Percentiles rank a stretch among this genome's conserved stretches.
Conservation (phyloP, 37 sponge, comb jelly and placozoan species). For the Beroe ovata region DNA sequence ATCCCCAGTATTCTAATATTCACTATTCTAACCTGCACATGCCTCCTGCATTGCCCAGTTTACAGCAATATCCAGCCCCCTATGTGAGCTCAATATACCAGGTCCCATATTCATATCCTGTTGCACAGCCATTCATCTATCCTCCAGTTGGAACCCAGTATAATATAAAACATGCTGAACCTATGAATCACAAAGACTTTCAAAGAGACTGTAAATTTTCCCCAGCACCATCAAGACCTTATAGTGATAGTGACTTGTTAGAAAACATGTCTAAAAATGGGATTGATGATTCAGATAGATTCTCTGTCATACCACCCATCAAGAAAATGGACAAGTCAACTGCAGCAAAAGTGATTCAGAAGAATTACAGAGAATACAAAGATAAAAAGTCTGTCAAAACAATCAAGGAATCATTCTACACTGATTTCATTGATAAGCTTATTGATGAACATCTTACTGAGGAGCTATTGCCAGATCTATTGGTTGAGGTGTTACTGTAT, state of each 20-base stretch:
- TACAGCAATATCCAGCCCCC: neutral
- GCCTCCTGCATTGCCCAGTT: neutral
- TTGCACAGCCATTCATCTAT: too few species aligned
- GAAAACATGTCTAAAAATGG: neutral
- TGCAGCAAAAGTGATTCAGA: constrained; percentile 8
- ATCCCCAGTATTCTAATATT: neutral
- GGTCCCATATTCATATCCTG: neutral
- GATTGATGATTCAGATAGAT: neutral
- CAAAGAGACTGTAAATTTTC: constrained; percentile 33
- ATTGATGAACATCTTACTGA: constrained; percentile 49
- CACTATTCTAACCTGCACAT: neutral
- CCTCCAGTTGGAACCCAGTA: neutral
- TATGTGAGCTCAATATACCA: neutral
- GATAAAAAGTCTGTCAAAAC: neutral
- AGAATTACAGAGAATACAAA: neutral
- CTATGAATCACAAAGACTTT: neutral
- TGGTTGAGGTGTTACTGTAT: constrained; percentile 44
- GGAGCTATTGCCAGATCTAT: constrained; percentile 40
- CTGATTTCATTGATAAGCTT: constrained; percentile 22
- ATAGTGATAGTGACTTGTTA: constrained; percentile 38
- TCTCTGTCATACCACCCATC: constrained; percentile 16
- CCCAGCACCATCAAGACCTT: constrained; percentile 15
- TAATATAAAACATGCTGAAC: neutral
- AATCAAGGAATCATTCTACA: constrained; percentile 29
- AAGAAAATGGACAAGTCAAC: neutral